Conservation (phyloP, 2,797 vertebrate species). For the Echiichthys vipera region DNA sequence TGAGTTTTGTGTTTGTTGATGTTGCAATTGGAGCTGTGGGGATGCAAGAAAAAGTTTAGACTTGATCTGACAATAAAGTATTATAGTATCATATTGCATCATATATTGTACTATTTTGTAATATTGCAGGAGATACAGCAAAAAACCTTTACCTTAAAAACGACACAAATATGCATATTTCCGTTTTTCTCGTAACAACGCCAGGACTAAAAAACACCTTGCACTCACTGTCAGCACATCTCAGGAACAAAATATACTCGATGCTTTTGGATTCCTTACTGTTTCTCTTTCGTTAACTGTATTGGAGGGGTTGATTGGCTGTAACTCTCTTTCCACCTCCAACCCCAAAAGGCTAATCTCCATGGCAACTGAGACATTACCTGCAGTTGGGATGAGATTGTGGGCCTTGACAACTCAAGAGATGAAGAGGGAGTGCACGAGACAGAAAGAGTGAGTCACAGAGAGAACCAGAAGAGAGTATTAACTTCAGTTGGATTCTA, state of each 20-base stretch:
- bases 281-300: neutral
- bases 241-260: neutral
- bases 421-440: neutral
- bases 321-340: constrained; percentile 34
- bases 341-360: constrained; percentile 34
- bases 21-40: too few species aligned
- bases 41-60: too few species aligned
- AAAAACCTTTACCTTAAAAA: neutral
- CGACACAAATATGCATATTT: neutral
- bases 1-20: too few species aligned
- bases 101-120: too few species aligned
- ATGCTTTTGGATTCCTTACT: neutral
- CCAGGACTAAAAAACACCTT: neutral
- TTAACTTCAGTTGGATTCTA: neutral
- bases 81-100: too few species aligned
- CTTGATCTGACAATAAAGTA: too few species aligned
- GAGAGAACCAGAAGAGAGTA: neutral
- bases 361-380: constrained; percentile 55
- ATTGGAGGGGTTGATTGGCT: constrained; percentile 35
- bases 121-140: neutral
- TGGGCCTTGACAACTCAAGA: constrained; percentile 13
- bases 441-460: neutral
- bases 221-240: neutral
- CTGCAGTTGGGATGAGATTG: constrained; percentile 28
- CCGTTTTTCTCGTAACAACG: neutral